Percentiles rank a stretch among this genome's conserved stretches.
phyloP scores from a whole-genome alignment of 1,140 invertebrate species.

The Ladona fulva region DNA sequence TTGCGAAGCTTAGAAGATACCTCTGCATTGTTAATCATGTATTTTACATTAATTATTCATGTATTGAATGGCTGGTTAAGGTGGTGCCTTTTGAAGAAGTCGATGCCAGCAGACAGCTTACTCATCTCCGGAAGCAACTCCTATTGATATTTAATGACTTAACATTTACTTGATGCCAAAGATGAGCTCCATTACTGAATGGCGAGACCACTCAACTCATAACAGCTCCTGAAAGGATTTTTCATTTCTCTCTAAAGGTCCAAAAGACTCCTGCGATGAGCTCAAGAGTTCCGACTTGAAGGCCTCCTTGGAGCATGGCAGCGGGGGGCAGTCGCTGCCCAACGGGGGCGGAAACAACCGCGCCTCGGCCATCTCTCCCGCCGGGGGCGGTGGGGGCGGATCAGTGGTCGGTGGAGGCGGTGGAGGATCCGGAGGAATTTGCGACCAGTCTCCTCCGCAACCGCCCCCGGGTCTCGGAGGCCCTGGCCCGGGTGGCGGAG shows the following conservation, averaged over 20 bases:
- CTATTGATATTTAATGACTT: too few relatives aligned
- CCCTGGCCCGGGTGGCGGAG: conserved; percentile 12
- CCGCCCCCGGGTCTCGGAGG: background rate
- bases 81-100: too few relatives aligned
- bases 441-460: background rate
- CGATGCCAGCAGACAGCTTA: too few relatives aligned
- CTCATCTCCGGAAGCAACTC: too few relatives aligned
- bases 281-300: conserved; percentile 3
- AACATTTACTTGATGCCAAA: too few relatives aligned
- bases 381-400: background rate
- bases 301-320: conserved; percentile 36
- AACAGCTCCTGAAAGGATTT: background rate
- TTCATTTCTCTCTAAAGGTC: background rate
- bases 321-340: conserved; percentile 32
- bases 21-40: too few relatives aligned
- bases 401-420: background rate
- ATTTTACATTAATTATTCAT: too few relatives aligned
- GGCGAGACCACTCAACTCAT: too few relatives aligned
- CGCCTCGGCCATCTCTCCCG: background rate
- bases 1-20: too few relatives aligned
- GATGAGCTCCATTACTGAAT: too few relatives aligned
- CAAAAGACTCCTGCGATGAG: conserved; percentile 18
- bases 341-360: background rate
- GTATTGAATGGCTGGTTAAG: too few relatives aligned
- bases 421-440: background rate